Conservation (phyloP, 2,797 vertebrate genomes). For the Silurus aristotelis region DNA sequence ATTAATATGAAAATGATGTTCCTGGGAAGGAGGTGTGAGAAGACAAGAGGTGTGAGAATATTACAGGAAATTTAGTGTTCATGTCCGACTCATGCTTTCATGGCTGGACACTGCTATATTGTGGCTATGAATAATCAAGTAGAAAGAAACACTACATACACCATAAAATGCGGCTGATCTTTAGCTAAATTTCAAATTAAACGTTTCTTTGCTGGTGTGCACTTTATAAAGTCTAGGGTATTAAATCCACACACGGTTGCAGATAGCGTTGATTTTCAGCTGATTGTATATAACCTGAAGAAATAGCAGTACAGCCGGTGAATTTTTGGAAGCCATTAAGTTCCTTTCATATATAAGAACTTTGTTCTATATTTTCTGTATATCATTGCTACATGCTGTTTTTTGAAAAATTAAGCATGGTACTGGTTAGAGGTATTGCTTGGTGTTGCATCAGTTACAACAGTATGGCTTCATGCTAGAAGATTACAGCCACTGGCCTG, state of each 20-base stretch:
- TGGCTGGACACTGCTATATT: neutral
- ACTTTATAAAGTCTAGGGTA: neutral
- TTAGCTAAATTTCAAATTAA: neutral
- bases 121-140: neutral
- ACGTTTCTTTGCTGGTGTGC: neutral
- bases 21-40: conserved; percentile 13
- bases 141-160: neutral
- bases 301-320: neutral
- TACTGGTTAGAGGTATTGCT: too few relatives aligned
- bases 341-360: too few relatives aligned
- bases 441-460: too few relatives aligned
- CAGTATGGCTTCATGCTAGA: too few relatives aligned
- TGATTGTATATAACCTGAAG: neutral
- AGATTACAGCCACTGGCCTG: too few relatives aligned
- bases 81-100: neutral
- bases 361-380: neutral
- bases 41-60: conserved; percentile 26
- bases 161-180: neutral
- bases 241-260: neutral
- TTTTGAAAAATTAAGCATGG: neutral
- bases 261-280: neutral
- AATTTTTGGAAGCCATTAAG: neutral
- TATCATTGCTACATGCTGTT: neutral
- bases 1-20: conserved; percentile 30
- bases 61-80: neutral